Conservation (phyloP, 2,888 invertebrate species). For the Adelphocoris suturalis region DNA sequence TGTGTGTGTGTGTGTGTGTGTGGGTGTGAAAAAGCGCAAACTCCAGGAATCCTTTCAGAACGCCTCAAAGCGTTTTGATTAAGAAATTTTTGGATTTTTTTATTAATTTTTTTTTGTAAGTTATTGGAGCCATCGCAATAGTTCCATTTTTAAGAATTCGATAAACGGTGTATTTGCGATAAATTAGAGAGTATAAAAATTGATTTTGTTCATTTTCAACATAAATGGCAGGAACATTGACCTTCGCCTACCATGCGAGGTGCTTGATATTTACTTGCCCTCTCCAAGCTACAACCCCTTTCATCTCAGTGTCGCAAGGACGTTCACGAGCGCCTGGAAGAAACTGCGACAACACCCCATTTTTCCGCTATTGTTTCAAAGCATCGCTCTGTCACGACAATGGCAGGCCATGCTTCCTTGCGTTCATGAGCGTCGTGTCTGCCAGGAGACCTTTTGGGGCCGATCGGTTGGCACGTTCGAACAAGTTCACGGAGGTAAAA, state of each 20-base stretch:
- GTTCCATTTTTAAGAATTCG: no score
- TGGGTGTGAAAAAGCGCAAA: no score
- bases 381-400: conserved; percentile 4
- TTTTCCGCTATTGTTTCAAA: conserved; percentile 45
- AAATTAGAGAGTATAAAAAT: no score
- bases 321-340: background rate
- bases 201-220: no score
- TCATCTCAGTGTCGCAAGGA: conserved; percentile 48
- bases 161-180: no score
- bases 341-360: conserved; percentile 18
- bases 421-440: background rate
- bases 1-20: no score
- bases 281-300: conserved; percentile 18
- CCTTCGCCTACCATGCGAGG: background rate
- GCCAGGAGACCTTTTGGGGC: conserved; percentile 7
- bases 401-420: background rate
- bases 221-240: background rate
- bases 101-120: no score
- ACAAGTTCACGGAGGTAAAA: conserved; percentile 40
- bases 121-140: no score
- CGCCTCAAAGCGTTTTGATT: no score
- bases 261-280: conserved; percentile 35
- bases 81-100: no score
- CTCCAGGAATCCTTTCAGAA: no score
- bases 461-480: conserved; percentile 20